phyloP scores from a whole-genome alignment of 2,113 vertebrate genomes.

The Phoxinus phoxinus region DNA sequence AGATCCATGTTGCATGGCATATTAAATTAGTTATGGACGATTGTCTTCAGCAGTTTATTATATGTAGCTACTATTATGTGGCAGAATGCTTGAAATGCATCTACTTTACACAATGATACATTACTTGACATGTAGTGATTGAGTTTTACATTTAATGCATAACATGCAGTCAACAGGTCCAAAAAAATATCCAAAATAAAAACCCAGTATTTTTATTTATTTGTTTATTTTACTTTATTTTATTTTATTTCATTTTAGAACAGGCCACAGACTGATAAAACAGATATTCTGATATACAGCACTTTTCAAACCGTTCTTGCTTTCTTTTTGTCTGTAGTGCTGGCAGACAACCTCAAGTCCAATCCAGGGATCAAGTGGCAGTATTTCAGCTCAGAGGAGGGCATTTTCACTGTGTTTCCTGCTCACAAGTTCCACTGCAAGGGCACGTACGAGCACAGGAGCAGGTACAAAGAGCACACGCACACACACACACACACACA shows the following conservation, averaged over 20 bases:
- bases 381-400: slow-evolving; percentile 99
- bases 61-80: not conserved
- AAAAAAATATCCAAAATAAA: not conserved
- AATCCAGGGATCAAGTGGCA: slow-evolving; percentile 99
- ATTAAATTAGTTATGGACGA: slow-evolving; percentile 12
- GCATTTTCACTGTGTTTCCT: slow-evolving; percentile 97
- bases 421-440: slow-evolving; percentile 98
- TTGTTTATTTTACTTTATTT: not conserved
- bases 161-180: not conserved
- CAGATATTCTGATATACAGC: not conserved
- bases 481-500: not conserved
- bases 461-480: slow-evolving; percentile 85
- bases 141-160: not conserved
- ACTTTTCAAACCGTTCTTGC: not conserved
- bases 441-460: slow-evolving; percentile 93
- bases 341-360: slow-evolving; percentile 98
- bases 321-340: slow-evolving; percentile 74
- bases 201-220: not conserved
- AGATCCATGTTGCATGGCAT: slow-evolving; percentile 7
- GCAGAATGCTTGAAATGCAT: not conserved
- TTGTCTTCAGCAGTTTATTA: not conserved
- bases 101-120: not conserved
- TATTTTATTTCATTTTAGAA: not conserved
- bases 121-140: not conserved
- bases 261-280: not conserved